phyloP scores from a whole-genome alignment of 1,140 invertebrate genomes.

The Stegodyphus mimosarum region DNA sequence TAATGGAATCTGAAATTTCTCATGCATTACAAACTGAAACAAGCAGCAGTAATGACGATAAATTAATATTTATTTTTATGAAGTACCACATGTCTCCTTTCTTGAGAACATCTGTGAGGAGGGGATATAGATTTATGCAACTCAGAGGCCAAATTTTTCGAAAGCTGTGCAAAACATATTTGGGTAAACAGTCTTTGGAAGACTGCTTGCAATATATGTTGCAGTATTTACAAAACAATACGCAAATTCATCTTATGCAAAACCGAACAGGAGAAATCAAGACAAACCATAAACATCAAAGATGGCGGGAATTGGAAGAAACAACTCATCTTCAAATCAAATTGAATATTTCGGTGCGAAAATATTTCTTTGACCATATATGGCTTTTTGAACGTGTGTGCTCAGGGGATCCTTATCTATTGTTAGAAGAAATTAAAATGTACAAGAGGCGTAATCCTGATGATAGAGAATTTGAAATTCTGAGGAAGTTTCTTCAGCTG shows the following conservation, averaged over 20 bases:
- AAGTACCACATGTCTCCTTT: not conserved
- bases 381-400: slow-evolving; percentile 13
- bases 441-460: slow-evolving; percentile 46
- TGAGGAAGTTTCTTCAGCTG: slow-evolving; percentile 32
- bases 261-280: not conserved
- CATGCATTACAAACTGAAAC: not conserved
- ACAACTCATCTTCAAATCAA: slow-evolving; percentile 31
- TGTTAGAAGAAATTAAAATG: slow-evolving; percentile 50
- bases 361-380: slow-evolving; percentile 7
- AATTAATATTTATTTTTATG: not conserved
- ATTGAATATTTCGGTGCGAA: slow-evolving; percentile 25
- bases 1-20: slow-evolving; percentile 32
- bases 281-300: slow-evolving; percentile 43
- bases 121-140: not conserved
- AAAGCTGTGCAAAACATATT: slow-evolving; percentile 20
- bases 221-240: not conserved
- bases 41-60: not conserved
- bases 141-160: slow-evolving; percentile 26
- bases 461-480: slow-evolving; percentile 40
- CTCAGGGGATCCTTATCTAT: slow-evolving; percentile 27
- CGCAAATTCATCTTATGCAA: not conserved
- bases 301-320: slow-evolving; percentile 43
- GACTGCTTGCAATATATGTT: not conserved
- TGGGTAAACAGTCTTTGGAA: slow-evolving; percentile 15
- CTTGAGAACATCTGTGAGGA: not conserved